Evolutionary conservation across 2,113 vertebrate genomes (phyloP).

Genomic region (Ptilonorhynchus violaceus): DNA sequence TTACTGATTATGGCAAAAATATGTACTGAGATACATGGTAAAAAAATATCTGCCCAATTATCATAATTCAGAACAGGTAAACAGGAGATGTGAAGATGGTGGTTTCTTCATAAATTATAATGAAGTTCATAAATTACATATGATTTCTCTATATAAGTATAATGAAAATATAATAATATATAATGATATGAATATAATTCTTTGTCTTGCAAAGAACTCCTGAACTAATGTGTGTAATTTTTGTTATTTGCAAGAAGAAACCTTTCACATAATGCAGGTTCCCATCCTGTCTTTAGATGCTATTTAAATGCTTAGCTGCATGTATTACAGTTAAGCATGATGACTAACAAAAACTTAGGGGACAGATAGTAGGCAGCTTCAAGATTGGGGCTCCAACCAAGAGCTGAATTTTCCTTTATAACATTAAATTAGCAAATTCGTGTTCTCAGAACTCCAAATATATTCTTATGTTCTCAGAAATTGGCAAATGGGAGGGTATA

Average conservation of each 20-base stretch:
- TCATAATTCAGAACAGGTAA: background rate
- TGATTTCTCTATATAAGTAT: background rate
- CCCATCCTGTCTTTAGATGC: background rate
- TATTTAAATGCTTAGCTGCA: background rate
- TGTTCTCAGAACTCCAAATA: background rate
- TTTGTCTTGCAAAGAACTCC: background rate
- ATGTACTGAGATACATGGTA: background rate
- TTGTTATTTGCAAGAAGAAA: background rate
- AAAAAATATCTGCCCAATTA: background rate
- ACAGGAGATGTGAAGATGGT: background rate
- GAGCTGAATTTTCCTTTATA: background rate
- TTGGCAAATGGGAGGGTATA: background rate
- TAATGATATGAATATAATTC: background rate
- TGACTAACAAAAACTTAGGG: background rate
- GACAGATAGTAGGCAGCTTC: background rate
- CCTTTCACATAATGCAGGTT: background rate
- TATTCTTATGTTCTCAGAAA: background rate
- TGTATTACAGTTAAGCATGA: background rate
- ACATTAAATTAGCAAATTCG: background rate
- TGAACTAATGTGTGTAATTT: background rate
- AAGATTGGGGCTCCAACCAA: background rate
- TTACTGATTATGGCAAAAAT: background rate
- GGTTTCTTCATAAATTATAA: background rate
- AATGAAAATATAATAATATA: background rate
- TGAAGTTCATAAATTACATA: background rate